Percentiles rank a stretch among this genome's conserved stretches.
Evolutionary conservation across 1,140 invertebrate species (phyloP).

Genomic region (Bombus consobrinus): DNA sequence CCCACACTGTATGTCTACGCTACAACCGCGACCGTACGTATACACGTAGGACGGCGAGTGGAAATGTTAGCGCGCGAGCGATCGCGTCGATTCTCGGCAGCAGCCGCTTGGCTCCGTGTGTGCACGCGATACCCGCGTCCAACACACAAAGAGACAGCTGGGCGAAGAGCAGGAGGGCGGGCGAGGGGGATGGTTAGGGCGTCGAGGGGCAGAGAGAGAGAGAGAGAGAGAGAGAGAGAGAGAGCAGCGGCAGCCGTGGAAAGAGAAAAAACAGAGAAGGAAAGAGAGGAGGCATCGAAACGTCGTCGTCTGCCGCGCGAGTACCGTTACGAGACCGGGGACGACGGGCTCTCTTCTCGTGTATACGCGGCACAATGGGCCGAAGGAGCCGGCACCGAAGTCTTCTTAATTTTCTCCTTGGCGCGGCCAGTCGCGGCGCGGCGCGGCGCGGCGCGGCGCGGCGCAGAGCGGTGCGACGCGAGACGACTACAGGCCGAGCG

Average conservation of each 20-base stretch:
- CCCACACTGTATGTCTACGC: background rate
- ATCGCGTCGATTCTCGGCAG: background rate
- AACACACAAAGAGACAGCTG: slow-evolving; percentile 46
- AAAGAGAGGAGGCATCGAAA: background rate
- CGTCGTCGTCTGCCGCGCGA: slow-evolving; percentile 40
- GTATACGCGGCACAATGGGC: slow-evolving; percentile 55
- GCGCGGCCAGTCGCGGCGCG: slow-evolving; percentile 14
- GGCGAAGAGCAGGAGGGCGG: slow-evolving; percentile 1
- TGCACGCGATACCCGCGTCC: slow-evolving; percentile 22
- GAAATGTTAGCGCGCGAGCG: background rate
- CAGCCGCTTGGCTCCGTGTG: slow-evolving; percentile 6
- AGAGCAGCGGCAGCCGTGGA: background rate
- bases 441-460: background rate
- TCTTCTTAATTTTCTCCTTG: slow-evolving; percentile 64
- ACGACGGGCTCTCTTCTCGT: slow-evolving; percentile 7
- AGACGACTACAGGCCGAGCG: background rate
- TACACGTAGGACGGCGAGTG: no score
- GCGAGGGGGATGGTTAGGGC: background rate
- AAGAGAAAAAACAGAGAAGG: background rate
- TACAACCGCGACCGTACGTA: no score
- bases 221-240: background rate
- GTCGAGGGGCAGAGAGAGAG: background rate
- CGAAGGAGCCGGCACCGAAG: slow-evolving; percentile 44
- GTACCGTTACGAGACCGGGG: slow-evolving; percentile 53
- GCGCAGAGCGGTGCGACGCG: slow-evolving; percentile 25